Evolutionary conservation across 2,797 vertebrate species (phyloP).

Genomic region (Rhodeus uyekii): DNA sequence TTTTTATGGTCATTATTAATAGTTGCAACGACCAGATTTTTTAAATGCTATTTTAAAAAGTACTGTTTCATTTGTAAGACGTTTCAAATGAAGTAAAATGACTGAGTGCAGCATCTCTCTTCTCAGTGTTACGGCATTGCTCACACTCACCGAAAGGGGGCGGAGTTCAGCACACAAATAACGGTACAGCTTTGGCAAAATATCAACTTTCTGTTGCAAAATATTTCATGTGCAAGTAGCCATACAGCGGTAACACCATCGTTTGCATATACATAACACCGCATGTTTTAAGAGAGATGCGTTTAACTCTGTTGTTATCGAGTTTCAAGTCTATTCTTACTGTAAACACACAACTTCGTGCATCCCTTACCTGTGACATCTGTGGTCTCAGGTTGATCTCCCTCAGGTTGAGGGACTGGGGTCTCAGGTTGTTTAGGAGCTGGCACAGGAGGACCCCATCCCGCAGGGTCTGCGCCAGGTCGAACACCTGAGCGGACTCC

Average conservation of each 20-base stretch:
- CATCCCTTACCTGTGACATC: constrained; percentile 91
- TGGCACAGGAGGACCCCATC: constrained; percentile 96
- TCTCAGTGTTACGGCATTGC: neutral
- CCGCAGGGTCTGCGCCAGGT: constrained; percentile 93
- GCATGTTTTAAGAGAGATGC: neutral
- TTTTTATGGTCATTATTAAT: neutral
- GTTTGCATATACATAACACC: neutral
- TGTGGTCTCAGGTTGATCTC: constrained; percentile 96
- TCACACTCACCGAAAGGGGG: constrained; percentile 58
- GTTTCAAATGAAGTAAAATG: neutral
- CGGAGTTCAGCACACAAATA: constrained; percentile 50
- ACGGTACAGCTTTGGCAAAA: constrained; percentile 39
- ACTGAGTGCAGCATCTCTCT: neutral
- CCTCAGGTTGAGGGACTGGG: constrained; percentile 91
- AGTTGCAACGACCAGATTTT: neutral
- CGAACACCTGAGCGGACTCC: constrained; percentile 95
- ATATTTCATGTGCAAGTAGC: neutral
- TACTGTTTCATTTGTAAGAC: neutral
- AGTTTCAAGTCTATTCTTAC: neutral
- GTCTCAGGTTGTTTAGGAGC: constrained; percentile 92
- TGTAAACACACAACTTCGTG: constrained; percentile 6
- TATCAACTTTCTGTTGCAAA: neutral
- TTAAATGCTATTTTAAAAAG: neutral
- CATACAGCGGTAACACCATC: neutral
- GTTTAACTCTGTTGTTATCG: neutral